Base-by-base conservation (phyloP, 1,140 invertebrate species). In the Heliothis virescens region DNA sequence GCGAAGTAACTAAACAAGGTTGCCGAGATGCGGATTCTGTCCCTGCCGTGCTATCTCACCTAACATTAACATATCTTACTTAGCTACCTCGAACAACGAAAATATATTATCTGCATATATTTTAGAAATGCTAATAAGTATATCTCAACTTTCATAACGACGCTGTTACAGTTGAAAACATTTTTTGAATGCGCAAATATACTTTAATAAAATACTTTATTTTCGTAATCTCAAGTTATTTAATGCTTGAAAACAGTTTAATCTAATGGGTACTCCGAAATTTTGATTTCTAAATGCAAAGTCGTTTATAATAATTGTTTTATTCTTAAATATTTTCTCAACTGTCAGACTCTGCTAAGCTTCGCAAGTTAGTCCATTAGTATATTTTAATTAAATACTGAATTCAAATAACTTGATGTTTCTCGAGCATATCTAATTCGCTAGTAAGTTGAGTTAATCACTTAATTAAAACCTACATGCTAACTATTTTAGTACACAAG, bases 21-120 rank as follows among this genome's bases (percentile, higher is more conserved):
- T 59, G 55, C 2, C 57, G 57, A 59, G 57, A 59, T 26, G 57
- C 57, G 57, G 15, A 21, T 10, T 15, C 53, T 12, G 21, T 59
- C 57, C 57, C 21, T 26, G 57, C 21, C 21, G 57, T 59, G 57
- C 57, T 59, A 59, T 59, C 21, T 59, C 57, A 26, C 57, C 21
- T 59, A 11, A 59, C 57, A 59, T 59, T 59, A 59, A 26, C 57
- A 59, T 59, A 59, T 59, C 21, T 59, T 59, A 59, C 57, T 59
- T 59, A 59, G 57, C 57, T 21, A 59, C 57, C n/a, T 26, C 21
- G 57, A 59, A 59, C 18, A 29, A 59, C 57, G 9, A 59, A 59
- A 59, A 59, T 59, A 57, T 21, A 59, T 59, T 59, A 26, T 12
- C 57, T 59, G 11, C 4, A 9, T 65, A 65, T 65, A 63, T 15